A percentile compares a stretch with the other conserved stretches of the same genome.
Evolutionary conservation across 2,113 vertebrate species (phyloP).

Genomic region (Scatophagus argus): DNA sequence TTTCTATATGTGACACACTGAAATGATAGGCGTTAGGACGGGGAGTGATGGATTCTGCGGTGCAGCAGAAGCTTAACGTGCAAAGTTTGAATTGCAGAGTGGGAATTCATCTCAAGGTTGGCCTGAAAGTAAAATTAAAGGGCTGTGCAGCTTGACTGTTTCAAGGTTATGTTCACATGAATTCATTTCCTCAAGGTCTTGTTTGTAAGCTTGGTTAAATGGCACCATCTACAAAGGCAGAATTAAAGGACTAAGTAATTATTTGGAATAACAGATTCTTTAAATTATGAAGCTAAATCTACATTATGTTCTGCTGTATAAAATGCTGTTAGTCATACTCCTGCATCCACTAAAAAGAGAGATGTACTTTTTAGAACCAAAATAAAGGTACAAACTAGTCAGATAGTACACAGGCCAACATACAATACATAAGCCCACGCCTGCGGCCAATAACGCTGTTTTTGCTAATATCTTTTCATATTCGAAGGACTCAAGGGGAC

Average conservation of each 20-base stretch:
- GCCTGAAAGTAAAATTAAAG: slow-evolving; percentile 72
- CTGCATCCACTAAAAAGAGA: background rate
- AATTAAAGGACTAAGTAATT: slow-evolving; percentile 30
- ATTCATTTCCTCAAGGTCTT: slow-evolving; percentile 52
- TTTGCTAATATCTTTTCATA: slow-evolving; percentile 21
- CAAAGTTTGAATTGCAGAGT: slow-evolving; percentile 56
- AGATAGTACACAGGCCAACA: background rate
- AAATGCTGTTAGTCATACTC: no score
- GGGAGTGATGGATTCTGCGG: slow-evolving; percentile 67
- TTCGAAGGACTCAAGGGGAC: slow-evolving; percentile 7
- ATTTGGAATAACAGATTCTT: slow-evolving; percentile 1
- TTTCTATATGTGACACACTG: slow-evolving; percentile 68
- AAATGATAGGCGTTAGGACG: slow-evolving; percentile 67
- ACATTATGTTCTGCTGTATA: background rate
- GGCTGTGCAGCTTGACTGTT: slow-evolving; percentile 34
- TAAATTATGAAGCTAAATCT: background rate
- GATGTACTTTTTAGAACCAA: background rate
- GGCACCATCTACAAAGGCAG: slow-evolving; percentile 6
- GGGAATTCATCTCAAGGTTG: slow-evolving; percentile 73
- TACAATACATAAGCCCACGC: background rate
- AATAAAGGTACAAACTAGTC: background rate
- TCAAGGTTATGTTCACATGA: slow-evolving; percentile 67
- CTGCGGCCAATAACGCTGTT: slow-evolving; percentile 2
- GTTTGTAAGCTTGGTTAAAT: slow-evolving; percentile 50
- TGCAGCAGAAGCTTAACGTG: slow-evolving; percentile 50